A percentile compares a stretch with the other conserved stretches of the same genome.
phyloP scores from a whole-genome alignment of 2,797 vertebrate genomes.

The Acipenser transmontanus region DNA sequence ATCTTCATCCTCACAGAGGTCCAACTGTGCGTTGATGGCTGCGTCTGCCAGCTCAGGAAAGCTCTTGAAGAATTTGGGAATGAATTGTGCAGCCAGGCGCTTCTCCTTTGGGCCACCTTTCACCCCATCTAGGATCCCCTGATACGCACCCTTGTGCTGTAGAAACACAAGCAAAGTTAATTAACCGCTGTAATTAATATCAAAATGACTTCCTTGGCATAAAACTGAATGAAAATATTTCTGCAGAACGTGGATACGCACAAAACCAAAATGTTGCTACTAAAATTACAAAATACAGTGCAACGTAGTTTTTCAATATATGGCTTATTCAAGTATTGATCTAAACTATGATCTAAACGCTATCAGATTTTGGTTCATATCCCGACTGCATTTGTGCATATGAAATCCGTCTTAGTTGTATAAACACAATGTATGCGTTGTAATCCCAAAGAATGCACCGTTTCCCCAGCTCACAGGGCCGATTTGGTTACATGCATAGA shows the following conservation, averaged over 20 bases:
- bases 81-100: conserved; percentile 92
- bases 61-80: conserved; percentile 95
- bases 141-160: conserved; percentile 95
- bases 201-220: not conserved
- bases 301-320: not conserved
- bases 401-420: too few relatives aligned
- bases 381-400: too few relatives aligned
- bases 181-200: not conserved
- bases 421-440: too few relatives aligned
- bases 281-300: conserved; percentile 2
- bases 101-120: conserved; percentile 95
- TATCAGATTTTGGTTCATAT: too few relatives aligned
- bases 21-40: conserved; percentile 93
- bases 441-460: too few relatives aligned
- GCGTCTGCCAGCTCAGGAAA: conserved; percentile 91
- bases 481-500: too few relatives aligned
- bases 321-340: not conserved
- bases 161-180: conserved; percentile 17
- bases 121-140: conserved; percentile 86
- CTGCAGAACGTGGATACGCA: not conserved
- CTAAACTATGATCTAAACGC: too few relatives aligned
- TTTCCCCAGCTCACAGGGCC: too few relatives aligned
- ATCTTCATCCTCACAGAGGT: conserved; percentile 96
- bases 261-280: not conserved
- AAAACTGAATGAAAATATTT: not conserved